phyloP scores from a whole-genome alignment of 2,113 vertebrate species.

The Callorhinus ursinus region DNA sequence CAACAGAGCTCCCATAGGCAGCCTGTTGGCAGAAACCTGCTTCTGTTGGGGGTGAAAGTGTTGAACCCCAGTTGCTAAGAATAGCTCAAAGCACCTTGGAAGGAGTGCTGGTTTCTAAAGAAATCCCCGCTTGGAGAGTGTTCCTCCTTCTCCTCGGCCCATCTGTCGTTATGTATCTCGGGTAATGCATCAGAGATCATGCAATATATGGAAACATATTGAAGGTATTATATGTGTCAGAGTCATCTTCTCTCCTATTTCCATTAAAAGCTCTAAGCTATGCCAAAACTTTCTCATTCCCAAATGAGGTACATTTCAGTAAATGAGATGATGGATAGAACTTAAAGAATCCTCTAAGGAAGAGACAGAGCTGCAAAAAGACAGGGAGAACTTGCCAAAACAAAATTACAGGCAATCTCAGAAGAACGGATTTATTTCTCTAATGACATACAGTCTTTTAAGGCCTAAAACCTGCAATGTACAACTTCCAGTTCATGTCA shows the following conservation, averaged over 20 bases:
- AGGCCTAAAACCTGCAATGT: not conserved
- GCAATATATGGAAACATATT: constrained; percentile 62
- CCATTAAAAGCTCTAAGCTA: constrained; percentile 51
- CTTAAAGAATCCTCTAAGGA: constrained; percentile 48
- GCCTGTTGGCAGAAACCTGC: constrained; percentile 55
- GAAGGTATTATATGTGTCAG: constrained; percentile 70
- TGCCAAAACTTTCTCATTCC: constrained; percentile 59
- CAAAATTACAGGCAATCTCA: not conserved
- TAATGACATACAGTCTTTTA: not conserved
- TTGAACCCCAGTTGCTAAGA: constrained; percentile 66
- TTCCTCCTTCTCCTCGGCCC: constrained; percentile 34
- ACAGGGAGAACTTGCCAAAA: constrained; percentile 16
- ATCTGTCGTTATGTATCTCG: constrained; percentile 62
- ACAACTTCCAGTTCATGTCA: not conserved
- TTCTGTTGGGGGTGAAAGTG: constrained; percentile 60
- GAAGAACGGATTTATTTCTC: not conserved
- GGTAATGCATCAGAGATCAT: constrained; percentile 25
- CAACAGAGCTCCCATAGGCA: constrained; percentile 47
- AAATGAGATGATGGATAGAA: constrained; percentile 51
- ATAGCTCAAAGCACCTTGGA: constrained; percentile 60
- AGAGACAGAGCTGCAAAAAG: constrained; percentile 9
- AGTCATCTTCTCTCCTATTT: constrained; percentile 55
- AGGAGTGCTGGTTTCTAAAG: constrained; percentile 59
- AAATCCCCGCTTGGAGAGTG: constrained; percentile 40
- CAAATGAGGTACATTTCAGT: constrained; percentile 60